Evolutionary conservation across 2,113 vertebrate species (phyloP).

Genomic region (Rhinopomastus cyanomelas): DNA sequence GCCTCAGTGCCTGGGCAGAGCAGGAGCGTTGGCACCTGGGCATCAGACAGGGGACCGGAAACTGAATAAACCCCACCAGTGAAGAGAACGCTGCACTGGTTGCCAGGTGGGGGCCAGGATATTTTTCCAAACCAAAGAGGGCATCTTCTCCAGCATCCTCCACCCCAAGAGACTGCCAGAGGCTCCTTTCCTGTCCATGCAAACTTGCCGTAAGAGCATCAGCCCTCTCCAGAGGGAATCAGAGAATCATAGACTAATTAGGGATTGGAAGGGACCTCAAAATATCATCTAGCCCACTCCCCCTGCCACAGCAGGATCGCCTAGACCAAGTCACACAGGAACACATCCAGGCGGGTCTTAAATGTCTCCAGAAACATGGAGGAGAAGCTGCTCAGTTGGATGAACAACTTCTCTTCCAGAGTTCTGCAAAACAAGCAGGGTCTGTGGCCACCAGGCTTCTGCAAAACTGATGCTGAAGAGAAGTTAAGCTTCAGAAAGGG

Average conservation of each 20-base stretch:
- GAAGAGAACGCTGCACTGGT: background rate
- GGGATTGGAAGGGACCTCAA: no score
- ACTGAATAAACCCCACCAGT: constrained; percentile 63
- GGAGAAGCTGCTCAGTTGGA: background rate
- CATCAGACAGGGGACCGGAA: constrained; percentile 75
- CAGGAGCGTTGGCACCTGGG: constrained; percentile 83
- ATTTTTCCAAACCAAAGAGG: background rate
- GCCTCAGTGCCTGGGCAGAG: constrained; percentile 75
- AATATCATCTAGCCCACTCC: no score
- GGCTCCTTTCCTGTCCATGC: background rate
- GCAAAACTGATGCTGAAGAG: background rate
- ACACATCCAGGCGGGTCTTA: no score
- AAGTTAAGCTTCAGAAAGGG: background rate
- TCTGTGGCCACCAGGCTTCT: background rate
- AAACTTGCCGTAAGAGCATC: rapidly evolving
- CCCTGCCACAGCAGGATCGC: no score
- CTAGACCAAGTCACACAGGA: no score
- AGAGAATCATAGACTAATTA: no score
- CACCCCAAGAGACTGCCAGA: background rate
- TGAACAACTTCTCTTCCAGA: background rate
- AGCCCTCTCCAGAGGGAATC: no score
- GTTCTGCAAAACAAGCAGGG: background rate
- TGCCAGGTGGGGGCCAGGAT: background rate
- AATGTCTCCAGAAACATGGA: no score
- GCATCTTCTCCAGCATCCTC: background rate